Conservation (phyloP, 2,113 vertebrate genomes). For the Noturus placidus region DNA sequence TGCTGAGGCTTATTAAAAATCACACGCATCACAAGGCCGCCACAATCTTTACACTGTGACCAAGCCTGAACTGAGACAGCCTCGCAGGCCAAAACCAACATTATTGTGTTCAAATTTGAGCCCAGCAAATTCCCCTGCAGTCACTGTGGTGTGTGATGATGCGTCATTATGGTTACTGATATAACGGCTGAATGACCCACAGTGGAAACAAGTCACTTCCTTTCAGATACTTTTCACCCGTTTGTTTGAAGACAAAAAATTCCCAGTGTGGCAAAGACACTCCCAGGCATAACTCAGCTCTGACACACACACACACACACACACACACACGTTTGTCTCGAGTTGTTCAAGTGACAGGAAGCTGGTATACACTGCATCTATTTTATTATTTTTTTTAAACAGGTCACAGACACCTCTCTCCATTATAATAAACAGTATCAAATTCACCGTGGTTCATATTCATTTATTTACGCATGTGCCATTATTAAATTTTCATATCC, state of each 20-base stretch:
- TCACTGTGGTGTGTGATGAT: slow-evolving; percentile 45
- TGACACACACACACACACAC: slow-evolving; percentile 6
- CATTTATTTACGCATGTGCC: neutral
- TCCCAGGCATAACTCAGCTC: slow-evolving; percentile 60
- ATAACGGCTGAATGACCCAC: slow-evolving; percentile 68
- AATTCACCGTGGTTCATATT: neutral
- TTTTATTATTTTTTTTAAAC: neutral
- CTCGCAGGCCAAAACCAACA: slow-evolving; percentile 29
- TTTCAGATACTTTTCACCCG: slow-evolving; percentile 47
- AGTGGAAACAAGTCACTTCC: slow-evolving; percentile 70
- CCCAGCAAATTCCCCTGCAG: slow-evolving; percentile 61
- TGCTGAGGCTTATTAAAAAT: slow-evolving; percentile 30
- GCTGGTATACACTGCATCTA: neutral
- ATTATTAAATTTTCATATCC: neutral
- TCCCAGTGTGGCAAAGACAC: slow-evolving; percentile 44
- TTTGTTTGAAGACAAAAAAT: slow-evolving; percentile 47
- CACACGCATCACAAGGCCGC: neutral
- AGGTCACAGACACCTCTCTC: neutral
- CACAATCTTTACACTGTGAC: slow-evolving; percentile 47
- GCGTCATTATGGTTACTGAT: slow-evolving; percentile 61
- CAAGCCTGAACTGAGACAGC: slow-evolving; percentile 42
- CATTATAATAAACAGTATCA: neutral
- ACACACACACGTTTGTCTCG: neutral
- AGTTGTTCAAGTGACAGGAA: neutral
- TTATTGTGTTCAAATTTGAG: slow-evolving; percentile 35